A percentile compares a stretch with the other conserved stretches of the same genome.
Conservation (phyloP, 2,888 invertebrate genomes). For the Chaitophorus viminalis region DNA sequence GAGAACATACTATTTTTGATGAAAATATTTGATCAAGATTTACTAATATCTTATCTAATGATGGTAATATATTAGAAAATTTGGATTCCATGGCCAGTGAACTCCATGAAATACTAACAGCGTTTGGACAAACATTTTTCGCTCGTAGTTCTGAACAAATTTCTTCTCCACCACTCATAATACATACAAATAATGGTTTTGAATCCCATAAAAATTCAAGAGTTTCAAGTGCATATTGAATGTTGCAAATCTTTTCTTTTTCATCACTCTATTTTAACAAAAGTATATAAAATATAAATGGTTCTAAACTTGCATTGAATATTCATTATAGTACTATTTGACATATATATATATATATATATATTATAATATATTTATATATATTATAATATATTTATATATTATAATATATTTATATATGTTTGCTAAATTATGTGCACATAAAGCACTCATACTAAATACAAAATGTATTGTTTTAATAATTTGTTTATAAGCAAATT, state of each 20-base stretch:
- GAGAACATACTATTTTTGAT: slow-evolving; percentile 27
- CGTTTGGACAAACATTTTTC: slow-evolving; percentile 18
- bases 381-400: too few species aligned
- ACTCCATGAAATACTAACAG: slow-evolving; percentile 40
- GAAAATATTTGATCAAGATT: neutral
- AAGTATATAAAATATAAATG: too few species aligned
- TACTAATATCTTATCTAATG: slow-evolving; percentile 29
- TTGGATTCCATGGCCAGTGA: neutral
- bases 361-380: too few species aligned
- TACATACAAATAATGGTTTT: slow-evolving; percentile 31
- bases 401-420: too few species aligned
- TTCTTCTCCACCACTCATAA: slow-evolving; percentile 34
- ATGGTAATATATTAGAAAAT: neutral
- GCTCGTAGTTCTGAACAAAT: slow-evolving; percentile 23
- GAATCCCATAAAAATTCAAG: neutral
- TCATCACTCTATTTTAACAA: slow-evolving; percentile 16
- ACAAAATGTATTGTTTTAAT: too few species aligned
- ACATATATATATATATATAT: too few species aligned
- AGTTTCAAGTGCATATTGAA: slow-evolving; percentile 25
- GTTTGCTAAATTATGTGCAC: too few species aligned
- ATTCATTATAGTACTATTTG: too few species aligned
- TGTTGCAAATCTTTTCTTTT: slow-evolving; percentile 16
- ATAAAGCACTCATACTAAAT: too few species aligned
- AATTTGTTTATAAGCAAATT: too few species aligned
- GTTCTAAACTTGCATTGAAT: too few species aligned